Conservation (phyloP, 1,140 invertebrate genomes). For the Pentalonia nigronervosa region DNA sequence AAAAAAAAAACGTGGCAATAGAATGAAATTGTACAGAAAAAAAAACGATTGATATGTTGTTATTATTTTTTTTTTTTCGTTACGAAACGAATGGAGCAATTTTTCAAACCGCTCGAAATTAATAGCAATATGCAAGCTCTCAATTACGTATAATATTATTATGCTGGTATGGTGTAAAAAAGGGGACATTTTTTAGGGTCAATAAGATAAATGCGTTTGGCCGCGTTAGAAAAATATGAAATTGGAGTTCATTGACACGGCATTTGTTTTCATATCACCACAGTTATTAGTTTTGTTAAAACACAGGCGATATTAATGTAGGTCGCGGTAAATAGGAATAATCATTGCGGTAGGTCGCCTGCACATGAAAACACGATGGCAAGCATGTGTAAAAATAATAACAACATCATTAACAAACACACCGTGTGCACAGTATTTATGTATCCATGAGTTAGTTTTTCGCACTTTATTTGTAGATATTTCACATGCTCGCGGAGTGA, state of each 20-base stretch:
- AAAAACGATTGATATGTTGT: neutral
- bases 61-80: neutral
- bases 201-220: neutral
- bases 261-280: neutral
- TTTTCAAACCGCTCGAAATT: neutral
- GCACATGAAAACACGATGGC: neutral
- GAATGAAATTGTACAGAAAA: neutral
- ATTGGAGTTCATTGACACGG: conserved; percentile 24
- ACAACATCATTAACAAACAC: conserved; percentile 11
- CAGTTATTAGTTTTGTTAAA: conserved; percentile 1
- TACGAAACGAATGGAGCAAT: neutral
- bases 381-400: conserved; percentile 23
- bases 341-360: conserved; percentile 47
- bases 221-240: neutral
- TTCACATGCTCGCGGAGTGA: neutral
- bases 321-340: conserved; percentile 36
- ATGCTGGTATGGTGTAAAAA: neutral
- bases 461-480: conserved; percentile 21
- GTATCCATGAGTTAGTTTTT: neutral
- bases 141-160: conserved; percentile 12
- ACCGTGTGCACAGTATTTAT: neutral
- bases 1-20: neutral
- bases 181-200: conserved; percentile 23
- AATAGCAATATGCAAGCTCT: neutral
- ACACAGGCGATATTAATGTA: conserved; percentile 44